Conservation (phyloP, 2,888 invertebrate genomes). For the Plagiodera versicolora region DNA sequence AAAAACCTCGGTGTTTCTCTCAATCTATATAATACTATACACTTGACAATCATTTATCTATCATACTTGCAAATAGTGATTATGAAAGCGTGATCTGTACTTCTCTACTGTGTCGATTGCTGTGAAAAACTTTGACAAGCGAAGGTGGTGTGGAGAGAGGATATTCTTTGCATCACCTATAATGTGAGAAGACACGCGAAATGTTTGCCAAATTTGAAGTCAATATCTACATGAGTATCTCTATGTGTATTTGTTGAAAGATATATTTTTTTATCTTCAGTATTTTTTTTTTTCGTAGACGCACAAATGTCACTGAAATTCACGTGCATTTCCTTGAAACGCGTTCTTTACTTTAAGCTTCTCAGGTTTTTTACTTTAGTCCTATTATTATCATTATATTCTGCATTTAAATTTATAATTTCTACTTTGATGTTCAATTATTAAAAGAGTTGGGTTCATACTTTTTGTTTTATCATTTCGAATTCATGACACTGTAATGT, state of each 20-base stretch:
- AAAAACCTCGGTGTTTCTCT: slow-evolving; percentile 40
- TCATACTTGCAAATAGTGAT: slow-evolving; percentile 41
- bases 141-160: neutral
- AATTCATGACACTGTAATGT: neutral
- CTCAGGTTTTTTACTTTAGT: slow-evolving; percentile 29
- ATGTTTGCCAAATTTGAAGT: slow-evolving; percentile 69
- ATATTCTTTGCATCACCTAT: neutral
- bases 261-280: slow-evolving; percentile 51
- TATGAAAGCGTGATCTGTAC: slow-evolving; percentile 41
- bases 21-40: slow-evolving; percentile 47
- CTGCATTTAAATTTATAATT: slow-evolving; percentile 40
- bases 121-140: neutral
- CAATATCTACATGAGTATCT: slow-evolving; percentile 60
- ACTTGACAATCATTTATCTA: slow-evolving; percentile 54
- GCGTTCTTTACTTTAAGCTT: slow-evolving; percentile 29
- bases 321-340: slow-evolving; percentile 18
- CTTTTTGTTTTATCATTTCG: slow-evolving; percentile 37
- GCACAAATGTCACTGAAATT: slow-evolving; percentile 47
- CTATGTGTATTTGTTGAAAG: slow-evolving; percentile 60
- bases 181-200: slow-evolving; percentile 44
- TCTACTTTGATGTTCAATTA: slow-evolving; percentile 41
- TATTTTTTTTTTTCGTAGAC: slow-evolving; percentile 43
- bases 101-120: slow-evolving; percentile 31
- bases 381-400: slow-evolving; percentile 27
- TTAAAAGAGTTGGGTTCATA: slow-evolving; percentile 37